phyloP scores from a whole-genome alignment of 2,113 vertebrate species.

The Perognathus longimembris region DNA sequence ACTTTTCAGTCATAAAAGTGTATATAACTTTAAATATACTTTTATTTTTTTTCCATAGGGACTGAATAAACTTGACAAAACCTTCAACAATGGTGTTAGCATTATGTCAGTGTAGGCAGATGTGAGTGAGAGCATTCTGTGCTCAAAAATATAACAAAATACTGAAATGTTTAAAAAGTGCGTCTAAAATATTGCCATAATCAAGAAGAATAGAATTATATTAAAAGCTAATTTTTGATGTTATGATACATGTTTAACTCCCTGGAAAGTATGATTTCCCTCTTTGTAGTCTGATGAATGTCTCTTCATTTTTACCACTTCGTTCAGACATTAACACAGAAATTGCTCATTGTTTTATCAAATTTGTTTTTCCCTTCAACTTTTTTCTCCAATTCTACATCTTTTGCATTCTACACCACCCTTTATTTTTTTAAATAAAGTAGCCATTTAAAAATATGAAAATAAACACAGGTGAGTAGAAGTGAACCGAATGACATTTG shows the following conservation, averaged over 20 bases:
- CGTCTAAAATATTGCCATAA: constrained; percentile 1
- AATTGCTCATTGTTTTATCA: neutral
- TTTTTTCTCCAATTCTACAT: neutral
- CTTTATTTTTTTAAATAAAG: neutral
- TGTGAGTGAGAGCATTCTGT: neutral
- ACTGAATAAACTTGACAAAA: neutral
- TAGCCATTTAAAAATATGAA: too few relatives aligned
- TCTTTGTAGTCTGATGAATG: neutral
- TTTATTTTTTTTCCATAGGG: neutral
- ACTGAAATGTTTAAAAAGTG: neutral
- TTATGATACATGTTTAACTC: neutral
- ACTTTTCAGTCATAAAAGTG: neutral
- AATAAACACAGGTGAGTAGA: neutral
- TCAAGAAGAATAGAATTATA: neutral
- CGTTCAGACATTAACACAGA: neutral
- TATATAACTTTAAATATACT: neutral
- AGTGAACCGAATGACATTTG: neutral
- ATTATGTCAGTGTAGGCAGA: neutral
- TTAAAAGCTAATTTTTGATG: constrained; percentile 1
- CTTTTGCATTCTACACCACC: neutral
- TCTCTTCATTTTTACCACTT: neutral
- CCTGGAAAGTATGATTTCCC: neutral
- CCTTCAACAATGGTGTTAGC: neutral
- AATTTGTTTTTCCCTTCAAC: neutral
- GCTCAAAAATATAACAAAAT: neutral